phyloP scores from a whole-genome alignment of 1,140 invertebrate genomes.

The Achroia grisella region DNA sequence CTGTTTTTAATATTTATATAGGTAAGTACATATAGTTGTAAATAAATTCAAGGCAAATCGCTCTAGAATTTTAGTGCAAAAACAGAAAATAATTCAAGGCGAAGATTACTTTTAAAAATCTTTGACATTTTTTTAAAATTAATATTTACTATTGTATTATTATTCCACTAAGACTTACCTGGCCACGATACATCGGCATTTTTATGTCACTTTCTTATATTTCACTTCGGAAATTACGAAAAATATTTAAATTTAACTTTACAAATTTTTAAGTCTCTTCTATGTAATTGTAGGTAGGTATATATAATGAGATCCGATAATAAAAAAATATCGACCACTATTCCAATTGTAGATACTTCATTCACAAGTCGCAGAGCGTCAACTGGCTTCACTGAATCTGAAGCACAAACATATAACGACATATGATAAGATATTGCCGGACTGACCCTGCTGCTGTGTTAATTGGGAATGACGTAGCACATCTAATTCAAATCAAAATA shows the following conservation, averaged over 20 bases:
- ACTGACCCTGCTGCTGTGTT: constrained; percentile 31
- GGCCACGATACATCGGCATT: constrained; percentile 61
- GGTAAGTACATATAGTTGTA: too few species aligned
- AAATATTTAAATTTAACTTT: neutral
- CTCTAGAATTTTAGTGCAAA: too few species aligned
- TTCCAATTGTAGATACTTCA: neutral
- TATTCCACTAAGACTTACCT: constrained; percentile 28
- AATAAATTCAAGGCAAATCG: too few species aligned
- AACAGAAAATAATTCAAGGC: too few species aligned
- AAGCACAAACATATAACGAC: constrained; percentile 66
- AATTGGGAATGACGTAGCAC: constrained; percentile 42
- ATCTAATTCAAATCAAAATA: constrained; percentile 59
- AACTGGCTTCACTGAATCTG: constrained; percentile 59
- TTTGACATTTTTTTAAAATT: too few species aligned
- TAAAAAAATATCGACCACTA: neutral
- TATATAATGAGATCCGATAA: neutral
- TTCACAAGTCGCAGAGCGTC: constrained; percentile 39
- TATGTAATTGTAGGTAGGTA: too few species aligned
- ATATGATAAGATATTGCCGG: constrained; percentile 61
- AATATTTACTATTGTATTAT: too few species aligned
- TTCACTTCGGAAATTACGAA: constrained; percentile 7
- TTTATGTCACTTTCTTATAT: constrained; percentile 16
- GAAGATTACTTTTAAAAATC: too few species aligned
- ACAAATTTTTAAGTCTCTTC: too few species aligned
- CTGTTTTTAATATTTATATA: too few species aligned